Conservation (phyloP, 2,888 invertebrate genomes). For the Rhagonycha fulva region DNA sequence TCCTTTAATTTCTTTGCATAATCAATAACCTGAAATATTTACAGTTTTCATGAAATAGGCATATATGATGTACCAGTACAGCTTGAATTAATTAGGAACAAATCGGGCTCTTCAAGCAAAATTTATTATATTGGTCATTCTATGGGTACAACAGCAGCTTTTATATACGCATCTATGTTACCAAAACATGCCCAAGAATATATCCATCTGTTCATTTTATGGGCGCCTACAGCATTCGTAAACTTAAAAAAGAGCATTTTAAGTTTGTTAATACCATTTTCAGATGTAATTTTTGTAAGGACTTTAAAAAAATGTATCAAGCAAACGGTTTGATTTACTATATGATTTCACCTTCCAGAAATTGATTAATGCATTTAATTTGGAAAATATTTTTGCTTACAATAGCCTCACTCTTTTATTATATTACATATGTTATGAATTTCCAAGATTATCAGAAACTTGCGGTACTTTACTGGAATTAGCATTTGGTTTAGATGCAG, state of each 20-base stretch:
- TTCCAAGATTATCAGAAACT: background rate
- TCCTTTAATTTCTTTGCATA: background rate
- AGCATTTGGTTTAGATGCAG: background rate
- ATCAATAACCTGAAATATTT: background rate
- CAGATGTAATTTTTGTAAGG: background rate
- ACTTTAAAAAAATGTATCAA: too few species aligned
- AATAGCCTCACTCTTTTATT: fast-evolving
- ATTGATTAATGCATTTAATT: background rate
- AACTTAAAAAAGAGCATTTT: background rate
- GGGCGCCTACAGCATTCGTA: background rate
- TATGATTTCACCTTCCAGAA: background rate
- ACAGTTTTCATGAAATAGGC: constrained; percentile 7
- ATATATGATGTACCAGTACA: constrained; percentile 6
- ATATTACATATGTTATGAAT: background rate
- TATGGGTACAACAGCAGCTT: background rate
- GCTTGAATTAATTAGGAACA: background rate
- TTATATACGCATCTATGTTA: background rate
- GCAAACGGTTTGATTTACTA: background rate
- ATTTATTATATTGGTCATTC: constrained; percentile 4
- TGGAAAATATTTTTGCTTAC: background rate
- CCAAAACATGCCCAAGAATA: constrained; percentile 5
- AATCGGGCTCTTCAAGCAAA: background rate
- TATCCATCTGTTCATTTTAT: background rate
- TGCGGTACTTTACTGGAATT: background rate
- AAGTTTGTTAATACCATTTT: background rate